Evolutionary conservation across 2,888 invertebrate genomes (phyloP).

Genomic region (Xylocampa areola): DNA sequence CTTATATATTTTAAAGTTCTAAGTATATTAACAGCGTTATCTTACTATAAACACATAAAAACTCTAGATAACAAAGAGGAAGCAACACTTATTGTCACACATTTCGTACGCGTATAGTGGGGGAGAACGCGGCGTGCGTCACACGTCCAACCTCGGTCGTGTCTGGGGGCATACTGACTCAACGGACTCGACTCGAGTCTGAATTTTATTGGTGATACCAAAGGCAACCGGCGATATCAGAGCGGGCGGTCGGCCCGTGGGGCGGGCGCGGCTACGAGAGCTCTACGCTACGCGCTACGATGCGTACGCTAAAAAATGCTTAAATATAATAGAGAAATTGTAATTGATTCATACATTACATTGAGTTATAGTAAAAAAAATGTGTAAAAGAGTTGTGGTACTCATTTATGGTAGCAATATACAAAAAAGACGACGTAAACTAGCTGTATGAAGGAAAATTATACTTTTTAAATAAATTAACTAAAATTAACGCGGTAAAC

Average conservation of each 20-base stretch:
- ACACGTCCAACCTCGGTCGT: constrained; percentile 75
- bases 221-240: constrained; percentile 67
- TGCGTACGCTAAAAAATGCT: constrained; percentile 31
- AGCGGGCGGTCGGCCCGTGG: constrained; percentile 66
- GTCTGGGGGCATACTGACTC: constrained; percentile 81
- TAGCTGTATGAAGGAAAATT: constrained; percentile 17
- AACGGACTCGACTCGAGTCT: constrained; percentile 53
- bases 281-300: constrained; percentile 75
- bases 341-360: constrained; percentile 33
- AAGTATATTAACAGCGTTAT: constrained; percentile 55
- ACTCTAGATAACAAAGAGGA: constrained; percentile 83
- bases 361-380: constrained; percentile 38
- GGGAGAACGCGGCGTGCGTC: constrained; percentile 69
- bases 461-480: constrained; percentile 18
- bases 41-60: constrained; percentile 73
- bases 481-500: constrained; percentile 29
- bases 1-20: constrained; percentile 46
- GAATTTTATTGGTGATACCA: constrained; percentile 66
- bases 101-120: constrained; percentile 81
- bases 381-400: constrained; percentile 30
- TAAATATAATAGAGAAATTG: constrained; percentile 40
- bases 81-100: constrained; percentile 90
- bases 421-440: constrained; percentile 14
- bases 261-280: constrained; percentile 76
- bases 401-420: constrained; percentile 16